Evolutionary conservation across 2,797 vertebrate genomes (phyloP).

Genomic region (Melanotaenia parkinsoni): DNA sequence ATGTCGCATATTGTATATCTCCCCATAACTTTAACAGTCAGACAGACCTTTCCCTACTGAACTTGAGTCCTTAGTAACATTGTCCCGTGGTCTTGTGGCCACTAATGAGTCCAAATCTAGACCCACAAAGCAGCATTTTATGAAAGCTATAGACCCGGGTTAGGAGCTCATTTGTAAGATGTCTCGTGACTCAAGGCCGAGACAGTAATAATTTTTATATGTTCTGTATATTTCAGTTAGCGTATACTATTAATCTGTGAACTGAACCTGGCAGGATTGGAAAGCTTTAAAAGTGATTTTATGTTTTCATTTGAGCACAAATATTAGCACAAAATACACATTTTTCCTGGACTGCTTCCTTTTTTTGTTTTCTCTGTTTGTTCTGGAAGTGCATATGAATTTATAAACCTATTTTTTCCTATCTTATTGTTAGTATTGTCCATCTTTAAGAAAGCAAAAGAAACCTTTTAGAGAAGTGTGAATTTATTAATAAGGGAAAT

Average conservation of each 20-base stretch:
- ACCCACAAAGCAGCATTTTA: not conserved
- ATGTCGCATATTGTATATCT: not conserved
- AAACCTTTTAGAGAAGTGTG: too few species aligned
- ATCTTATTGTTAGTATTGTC: not conserved
- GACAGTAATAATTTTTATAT: not conserved
- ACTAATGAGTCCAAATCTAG: slow-evolving; percentile 7
- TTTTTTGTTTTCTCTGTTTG: not conserved
- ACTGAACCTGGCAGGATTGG: not conserved
- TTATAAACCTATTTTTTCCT: not conserved
- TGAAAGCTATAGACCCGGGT: not conserved
- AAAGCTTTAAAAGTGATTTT: slow-evolving; percentile 5
- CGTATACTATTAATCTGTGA: not conserved
- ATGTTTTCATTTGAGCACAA: slow-evolving; percentile 12
- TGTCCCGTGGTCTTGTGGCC: not conserved
- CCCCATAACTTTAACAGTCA: not conserved
- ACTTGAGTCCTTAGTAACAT: not conserved
- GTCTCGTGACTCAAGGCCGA: slow-evolving; percentile 11
- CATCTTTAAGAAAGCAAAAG: too few species aligned
- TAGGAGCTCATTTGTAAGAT: slow-evolving; percentile 2
- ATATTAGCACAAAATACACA: not conserved
- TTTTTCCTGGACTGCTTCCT: not conserved
- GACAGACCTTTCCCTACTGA: not conserved
- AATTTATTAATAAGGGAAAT: too few species aligned
- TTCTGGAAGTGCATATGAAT: not conserved
- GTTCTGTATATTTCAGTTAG: not conserved